Base-by-base conservation (phyloP, 2,113 vertebrate genomes). In the Hippocampus comes region DNA sequence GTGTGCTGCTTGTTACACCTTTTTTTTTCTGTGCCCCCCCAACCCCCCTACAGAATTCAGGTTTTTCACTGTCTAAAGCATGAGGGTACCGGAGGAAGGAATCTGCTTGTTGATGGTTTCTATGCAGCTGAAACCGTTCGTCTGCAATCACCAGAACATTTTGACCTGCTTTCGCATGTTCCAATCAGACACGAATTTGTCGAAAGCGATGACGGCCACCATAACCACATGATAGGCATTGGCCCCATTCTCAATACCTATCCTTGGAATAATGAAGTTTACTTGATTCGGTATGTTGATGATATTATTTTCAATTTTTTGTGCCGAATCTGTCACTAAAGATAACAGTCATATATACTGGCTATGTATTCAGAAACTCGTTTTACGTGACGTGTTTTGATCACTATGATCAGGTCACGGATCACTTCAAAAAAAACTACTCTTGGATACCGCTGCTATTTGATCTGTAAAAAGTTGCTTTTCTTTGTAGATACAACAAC, bases 211-310 rank as follows among this genome's bases (percentile, higher is more conserved):
- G 88, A 86, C 12, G 76, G n/a, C 27, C 93, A 95, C 73, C 88
- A 78, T 78, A 97, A 96, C 88, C 94, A 96, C 92, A 95, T 97
- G 92, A 92, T 86, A 0, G 95, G 94, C 1, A 84, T 96, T 14
- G 95, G 96, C 15, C 96, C 96, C 0, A 82, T 99, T 79, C 90
- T 99, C 77, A 94, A 91, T 1, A 86, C 94, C 60, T 95, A 97
- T 69, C 96, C 96, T 5, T 98, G 96, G 96, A 99, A 98, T 91
- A 94, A 95, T 1, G 96, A 99, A 82, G 78, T 97, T 0, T 97
- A 95, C 87, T 87, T 96, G 86, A 95, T 98, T 60, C 92, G 96
- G 97, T 98, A 88, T 56, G 60, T 56, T 9, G 27, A 2, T 6
- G 0, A 12, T 53, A 11, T 14, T 10, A 63, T 14, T 11, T 65